These are phyloP conservation scores for Nephrotoma guestfalica DNA, from an alignment of 2,888 invertebrate species.

Conservation along the genomic window DNA sequence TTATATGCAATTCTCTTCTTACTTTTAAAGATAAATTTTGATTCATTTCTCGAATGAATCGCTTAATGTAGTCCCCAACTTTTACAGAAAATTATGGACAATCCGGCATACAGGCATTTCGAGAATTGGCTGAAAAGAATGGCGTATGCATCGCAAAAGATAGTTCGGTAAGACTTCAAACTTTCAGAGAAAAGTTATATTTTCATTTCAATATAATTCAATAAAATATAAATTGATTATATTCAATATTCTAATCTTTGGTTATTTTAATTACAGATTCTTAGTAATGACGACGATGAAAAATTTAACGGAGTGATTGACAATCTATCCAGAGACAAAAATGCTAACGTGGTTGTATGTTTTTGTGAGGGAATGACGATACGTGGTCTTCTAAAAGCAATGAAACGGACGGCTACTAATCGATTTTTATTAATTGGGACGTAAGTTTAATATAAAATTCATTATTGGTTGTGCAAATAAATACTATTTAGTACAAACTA, in stretches of 20 bases:
- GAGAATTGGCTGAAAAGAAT: slow-evolving; percentile 46
- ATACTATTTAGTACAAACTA: neutral
- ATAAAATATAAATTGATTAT: no score
- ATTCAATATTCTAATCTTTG: neutral
- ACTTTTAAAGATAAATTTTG: no score
- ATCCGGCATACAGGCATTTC: slow-evolving; percentile 59
- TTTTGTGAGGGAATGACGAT: slow-evolving; percentile 68
- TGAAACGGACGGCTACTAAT: slow-evolving; percentile 39
- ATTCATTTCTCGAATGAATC: no score
- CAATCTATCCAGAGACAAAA: slow-evolving; percentile 38
- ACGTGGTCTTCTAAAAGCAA: slow-evolving; percentile 45
- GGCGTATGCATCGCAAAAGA: slow-evolving; percentile 59
- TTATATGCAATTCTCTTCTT: no score
- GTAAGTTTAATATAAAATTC: neutral
- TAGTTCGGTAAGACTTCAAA: slow-evolving; percentile 35
- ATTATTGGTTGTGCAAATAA: neutral
- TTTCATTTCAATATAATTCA: no score
- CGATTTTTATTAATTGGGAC: slow-evolving; percentile 50
- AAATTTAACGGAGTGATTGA: slow-evolving; percentile 40
- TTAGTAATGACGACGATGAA: slow-evolving; percentile 41
- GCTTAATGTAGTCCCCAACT: neutral
- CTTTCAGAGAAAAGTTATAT: neutral
- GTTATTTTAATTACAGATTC: slow-evolving; percentile 11
- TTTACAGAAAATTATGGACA: slow-evolving; percentile 54
- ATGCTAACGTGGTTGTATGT: slow-evolving; percentile 52